phyloP scores from a whole-genome alignment of 2,888 invertebrate species.

The Chouioia cunea region DNA sequence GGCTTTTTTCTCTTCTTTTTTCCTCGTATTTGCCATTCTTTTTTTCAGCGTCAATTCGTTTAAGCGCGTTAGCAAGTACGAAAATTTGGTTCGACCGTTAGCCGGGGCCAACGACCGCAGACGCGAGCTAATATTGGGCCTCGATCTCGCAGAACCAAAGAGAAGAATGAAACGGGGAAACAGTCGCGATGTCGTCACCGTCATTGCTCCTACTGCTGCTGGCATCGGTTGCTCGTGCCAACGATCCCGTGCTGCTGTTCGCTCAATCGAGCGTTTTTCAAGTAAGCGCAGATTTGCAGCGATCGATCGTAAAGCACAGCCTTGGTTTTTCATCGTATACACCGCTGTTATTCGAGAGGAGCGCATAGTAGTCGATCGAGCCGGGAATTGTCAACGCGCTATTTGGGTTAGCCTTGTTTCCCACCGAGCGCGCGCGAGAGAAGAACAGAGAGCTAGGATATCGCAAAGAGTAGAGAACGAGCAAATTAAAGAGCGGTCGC shows the following conservation, averaged over 20 bases:
- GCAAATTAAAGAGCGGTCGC: not conserved
- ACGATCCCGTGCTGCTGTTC: conserved; percentile 56
- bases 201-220: not conserved
- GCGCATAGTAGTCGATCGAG: conserved; percentile 1
- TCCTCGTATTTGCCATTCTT: too few relatives aligned
- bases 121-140: conserved; percentile 56
- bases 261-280: conserved; percentile 60
- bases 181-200: not conserved
- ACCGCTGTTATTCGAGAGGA: not conserved
- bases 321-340: not conserved
- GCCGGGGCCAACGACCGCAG: conserved; percentile 52
- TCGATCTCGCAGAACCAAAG: conserved; percentile 42
- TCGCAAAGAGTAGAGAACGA: conserved; percentile 5
- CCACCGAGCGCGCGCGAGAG: not conserved
- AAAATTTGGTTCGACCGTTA: conserved; percentile 17
- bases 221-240: conserved; percentile 39
- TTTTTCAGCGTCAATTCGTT: not conserved
- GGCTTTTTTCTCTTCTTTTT: too few relatives aligned
- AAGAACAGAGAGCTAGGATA: not conserved
- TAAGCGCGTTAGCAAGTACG: not conserved
- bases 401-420: too few relatives aligned
- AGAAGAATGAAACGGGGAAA: conserved; percentile 6
- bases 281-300: conserved; percentile 53
- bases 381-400: conserved; percentile 38
- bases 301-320: not conserved